A percentile compares a stretch with the other conserved stretches of the same genome.
Conservation (phyloP, 2,797 vertebrate genomes). For the Pyrocephalus nanus region DNA sequence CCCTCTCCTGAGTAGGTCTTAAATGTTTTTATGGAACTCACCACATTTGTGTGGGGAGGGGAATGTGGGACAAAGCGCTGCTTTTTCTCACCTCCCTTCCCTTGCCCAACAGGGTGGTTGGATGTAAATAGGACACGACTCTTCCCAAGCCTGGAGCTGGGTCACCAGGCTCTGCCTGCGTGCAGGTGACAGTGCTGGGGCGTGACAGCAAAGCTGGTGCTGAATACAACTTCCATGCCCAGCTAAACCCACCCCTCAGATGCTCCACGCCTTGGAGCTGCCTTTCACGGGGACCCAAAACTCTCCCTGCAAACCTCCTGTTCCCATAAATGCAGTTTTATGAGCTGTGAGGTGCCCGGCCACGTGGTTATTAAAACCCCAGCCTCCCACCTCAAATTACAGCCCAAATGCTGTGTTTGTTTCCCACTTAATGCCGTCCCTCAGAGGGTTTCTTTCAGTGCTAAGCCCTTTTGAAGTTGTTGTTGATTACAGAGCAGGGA, state of each 20-base stretch:
- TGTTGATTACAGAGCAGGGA: conserved; percentile 48
- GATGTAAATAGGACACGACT: not conserved
- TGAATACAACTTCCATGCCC: not conserved
- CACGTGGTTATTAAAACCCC: conserved; percentile 9
- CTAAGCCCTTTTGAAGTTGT: conserved; percentile 39
- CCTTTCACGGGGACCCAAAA: not conserved
- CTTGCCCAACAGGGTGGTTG: not conserved
- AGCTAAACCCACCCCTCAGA: rapidly evolving
- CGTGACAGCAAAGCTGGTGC: not conserved
- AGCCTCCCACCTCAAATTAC: conserved; percentile 27
- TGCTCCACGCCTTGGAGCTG: not conserved
- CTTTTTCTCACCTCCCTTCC: not conserved
- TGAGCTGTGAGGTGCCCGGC: not conserved
- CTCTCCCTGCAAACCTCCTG: not conserved
- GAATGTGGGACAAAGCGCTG: not conserved
- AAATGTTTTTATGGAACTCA: not conserved
- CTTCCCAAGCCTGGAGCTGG: not conserved
- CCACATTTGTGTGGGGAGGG: not conserved
- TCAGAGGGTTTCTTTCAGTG: not conserved
- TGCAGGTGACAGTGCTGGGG: not conserved
- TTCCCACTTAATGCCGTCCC: not conserved
- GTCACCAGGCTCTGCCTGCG: not conserved
- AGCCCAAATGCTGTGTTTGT: conserved; percentile 30
- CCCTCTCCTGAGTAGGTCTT: not conserved
- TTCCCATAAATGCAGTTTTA: not conserved